phyloP scores from a whole-genome alignment of 2,113 vertebrate genomes.

The Gyps fulvus region DNA sequence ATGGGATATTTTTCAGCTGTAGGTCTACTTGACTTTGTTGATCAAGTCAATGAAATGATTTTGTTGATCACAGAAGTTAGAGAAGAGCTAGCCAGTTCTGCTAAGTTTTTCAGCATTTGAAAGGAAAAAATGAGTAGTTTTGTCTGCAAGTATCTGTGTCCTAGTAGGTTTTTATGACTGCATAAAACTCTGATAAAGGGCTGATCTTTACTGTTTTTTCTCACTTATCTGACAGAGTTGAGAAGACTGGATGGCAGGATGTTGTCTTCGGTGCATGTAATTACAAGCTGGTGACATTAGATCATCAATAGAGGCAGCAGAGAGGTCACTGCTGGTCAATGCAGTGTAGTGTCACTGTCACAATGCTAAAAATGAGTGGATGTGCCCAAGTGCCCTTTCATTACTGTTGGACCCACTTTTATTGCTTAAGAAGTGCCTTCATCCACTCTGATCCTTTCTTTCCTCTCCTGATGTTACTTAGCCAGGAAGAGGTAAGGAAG shows the following conservation, averaged over 20 bases:
- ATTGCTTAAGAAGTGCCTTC: background rate
- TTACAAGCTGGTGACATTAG: background rate
- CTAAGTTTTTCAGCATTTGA: background rate
- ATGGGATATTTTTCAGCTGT: background rate
- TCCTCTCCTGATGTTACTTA: background rate
- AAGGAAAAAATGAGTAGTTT: background rate
- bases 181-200: background rate
- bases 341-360: background rate
- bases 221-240: background rate
- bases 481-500: background rate
- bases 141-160: background rate
- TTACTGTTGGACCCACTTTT: background rate
- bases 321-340: background rate
- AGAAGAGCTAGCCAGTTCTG: background rate
- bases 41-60: background rate
- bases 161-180: background rate
- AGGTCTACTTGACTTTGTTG: background rate
- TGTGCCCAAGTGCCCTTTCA: background rate
- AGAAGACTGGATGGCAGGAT: background rate
- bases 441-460: background rate
- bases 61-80: background rate
- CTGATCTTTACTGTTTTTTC: background rate
- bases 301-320: background rate
- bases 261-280: background rate
- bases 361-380: background rate